Evolutionary conservation across 2,888 invertebrate species (phyloP).

Genomic region (Biston betularia): DNA sequence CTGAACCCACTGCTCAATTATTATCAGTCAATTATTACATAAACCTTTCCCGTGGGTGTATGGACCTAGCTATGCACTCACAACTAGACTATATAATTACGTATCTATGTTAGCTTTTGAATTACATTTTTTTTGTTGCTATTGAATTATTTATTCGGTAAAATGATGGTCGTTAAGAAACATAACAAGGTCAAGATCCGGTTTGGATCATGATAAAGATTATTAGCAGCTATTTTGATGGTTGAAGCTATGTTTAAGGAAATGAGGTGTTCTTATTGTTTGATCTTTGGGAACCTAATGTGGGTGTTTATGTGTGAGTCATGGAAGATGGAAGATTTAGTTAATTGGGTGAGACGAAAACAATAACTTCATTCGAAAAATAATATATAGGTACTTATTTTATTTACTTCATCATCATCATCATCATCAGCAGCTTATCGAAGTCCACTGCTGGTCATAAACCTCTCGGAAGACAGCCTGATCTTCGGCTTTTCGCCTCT

Average conservation of each 20-base stretch:
- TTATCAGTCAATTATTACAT: constrained; percentile 72
- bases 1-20: constrained; percentile 67
- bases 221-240: constrained; percentile 47
- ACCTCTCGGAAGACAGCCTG: too few relatives aligned
- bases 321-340: constrained; percentile 19
- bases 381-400: too few relatives aligned
- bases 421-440: too few relatives aligned
- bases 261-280: constrained; percentile 42
- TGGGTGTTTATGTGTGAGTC: constrained; percentile 38
- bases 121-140: constrained; percentile 59
- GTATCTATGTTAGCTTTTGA: constrained; percentile 56
- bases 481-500: too few relatives aligned
- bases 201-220: constrained; percentile 59
- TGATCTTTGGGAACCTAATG: constrained; percentile 43
- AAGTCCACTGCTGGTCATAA: too few relatives aligned
- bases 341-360: constrained; percentile 19
- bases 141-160: constrained; percentile 64
- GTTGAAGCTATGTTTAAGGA: constrained; percentile 43
- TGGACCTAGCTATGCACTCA: constrained; percentile 53
- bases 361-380: background rate
- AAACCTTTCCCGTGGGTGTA: constrained; percentile 66
- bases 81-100: constrained; percentile 62
- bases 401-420: background rate
- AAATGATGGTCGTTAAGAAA: constrained; percentile 58
- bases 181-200: constrained; percentile 60